Base-by-base conservation (phyloP, 2,113 vertebrate genomes). In the Brienomyrus longianalis region DNA sequence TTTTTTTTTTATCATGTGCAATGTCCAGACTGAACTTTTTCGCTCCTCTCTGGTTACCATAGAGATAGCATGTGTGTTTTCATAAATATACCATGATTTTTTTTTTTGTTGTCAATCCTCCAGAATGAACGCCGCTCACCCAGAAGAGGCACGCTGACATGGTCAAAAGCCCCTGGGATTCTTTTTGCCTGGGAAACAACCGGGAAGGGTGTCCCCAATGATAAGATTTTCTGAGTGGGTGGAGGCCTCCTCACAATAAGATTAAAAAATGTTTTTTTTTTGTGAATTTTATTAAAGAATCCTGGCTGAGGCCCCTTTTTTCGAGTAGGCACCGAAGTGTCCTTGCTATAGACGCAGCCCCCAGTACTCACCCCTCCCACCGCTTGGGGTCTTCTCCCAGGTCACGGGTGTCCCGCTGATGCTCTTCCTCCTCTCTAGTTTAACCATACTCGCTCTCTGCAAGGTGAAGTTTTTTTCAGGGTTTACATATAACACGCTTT, bases 351-450 rank as follows among this genome's bases (percentile, higher is more conserved):
- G 62, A 70, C n/a, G 1, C 83, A 27, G 21, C 19, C 21, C 17
- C 10, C n/a, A 39, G 85, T 90, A 90, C 88, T 91, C 50, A 45
- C 91, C 77, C 66, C 94, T 95, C 89, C 93, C 93, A 92, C 0
- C 90, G 48, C 88, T 89, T 88, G 89, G 88, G 0, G 83, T 45
- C 91, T 87, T 92, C 87, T 89, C 52, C 21, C 83, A 50, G 48
- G 91, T 90, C 80, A 90, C 90, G 2, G 85, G 91, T 27, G 90
- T 83, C 0, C 90, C 92, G 56, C 92, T 93, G 13, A 84, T 43
- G 23, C 90, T 88, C 89, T 89, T 95, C 87, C 88, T 90, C 70
- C 90, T 74, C 1, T 90, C 91, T 23, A 3, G 13, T 27, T 21
- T 23, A 11, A 86, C 80, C 2, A 48, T 15, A 5, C 10, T 66